Evolutionary conservation across 2,113 vertebrate genomes (phyloP), one percentile per base, ranked within the genome.

Genomic region (Anolis sagrei): DNA sequence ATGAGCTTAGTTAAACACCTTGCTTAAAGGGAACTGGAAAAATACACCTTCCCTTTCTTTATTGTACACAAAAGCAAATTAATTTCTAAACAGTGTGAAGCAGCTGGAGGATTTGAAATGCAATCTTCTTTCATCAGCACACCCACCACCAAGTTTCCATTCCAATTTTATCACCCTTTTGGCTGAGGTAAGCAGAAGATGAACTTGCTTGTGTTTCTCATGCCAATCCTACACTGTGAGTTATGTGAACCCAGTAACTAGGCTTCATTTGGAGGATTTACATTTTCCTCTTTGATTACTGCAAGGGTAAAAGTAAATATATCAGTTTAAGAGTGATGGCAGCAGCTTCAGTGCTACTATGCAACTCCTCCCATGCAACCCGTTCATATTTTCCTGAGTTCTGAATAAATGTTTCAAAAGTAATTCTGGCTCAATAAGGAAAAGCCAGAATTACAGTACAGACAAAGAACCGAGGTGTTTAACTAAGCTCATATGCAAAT

Each of bases 321-420:
- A 39, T 13, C 18, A 75, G 27, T 58, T 76, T 76, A 76, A 70
- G 21, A 18, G n/a, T n/a, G 16, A 68, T 66, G 62, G 29, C 19
- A 39, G 29, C 39, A n/a, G 62, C 16, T 74, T 74, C 6, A 11
- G 23, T 44, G 34, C 23, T 62, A 29, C 51, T n/a, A 58, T 32
- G 3, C 74, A 76, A 44, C 32, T 76, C 49, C 27, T 21, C 51
- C 51, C 64, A 27, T 66, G 64, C 64, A 25, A 7, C 66, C 11
- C 66, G 13, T 3, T 10, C 66, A 13, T 29, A 69, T 32, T 21
- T 36, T 3, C 36, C 36, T 81, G 29, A 69, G 27, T 13, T 70
- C 32, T 82, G 68, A 25, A 72, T 72, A 82, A 70, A 82, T 23
- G 48, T 72, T 81, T 82, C 70, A n/a, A 36, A 44, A 54, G 13